These are phyloP conservation scores for Sphaerophoria rueppellii DNA, from an alignment of 2,888 invertebrate species.

Conservation along the genomic window DNA sequence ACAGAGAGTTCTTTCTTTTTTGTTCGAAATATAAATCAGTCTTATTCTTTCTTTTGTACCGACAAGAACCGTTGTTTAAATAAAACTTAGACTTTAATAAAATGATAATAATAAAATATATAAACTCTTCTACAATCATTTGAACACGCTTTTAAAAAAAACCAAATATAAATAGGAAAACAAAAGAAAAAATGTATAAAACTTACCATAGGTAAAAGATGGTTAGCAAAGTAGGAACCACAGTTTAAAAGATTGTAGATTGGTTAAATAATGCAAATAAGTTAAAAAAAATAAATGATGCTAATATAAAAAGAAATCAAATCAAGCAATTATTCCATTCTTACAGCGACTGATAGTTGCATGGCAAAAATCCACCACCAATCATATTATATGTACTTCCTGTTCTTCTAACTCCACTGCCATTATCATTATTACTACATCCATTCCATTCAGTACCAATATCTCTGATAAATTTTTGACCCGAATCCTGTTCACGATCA, in stretches of 20 bases:
- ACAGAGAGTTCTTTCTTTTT: no score
- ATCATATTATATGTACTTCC: slow-evolving; percentile 64
- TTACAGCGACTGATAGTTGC: slow-evolving; percentile 76
- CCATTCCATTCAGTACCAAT: slow-evolving; percentile 49
- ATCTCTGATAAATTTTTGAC: slow-evolving; percentile 48
- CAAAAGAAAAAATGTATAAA: not conserved
- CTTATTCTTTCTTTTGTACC: no score
- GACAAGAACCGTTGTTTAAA: no score
- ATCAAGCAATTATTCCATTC: slow-evolving; percentile 57
- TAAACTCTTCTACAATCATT: no score
- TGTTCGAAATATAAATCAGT: no score
- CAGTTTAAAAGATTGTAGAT: not conserved
- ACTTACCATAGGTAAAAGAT: not conserved
- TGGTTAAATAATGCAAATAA: not conserved
- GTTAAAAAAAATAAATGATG: not conserved
- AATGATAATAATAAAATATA: no score
- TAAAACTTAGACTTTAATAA: no score
- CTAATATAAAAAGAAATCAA: not conserved
- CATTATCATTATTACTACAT: slow-evolving; percentile 46
- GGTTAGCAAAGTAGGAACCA: no score
- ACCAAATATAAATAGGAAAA: no score
- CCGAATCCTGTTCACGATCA: slow-evolving; percentile 40
- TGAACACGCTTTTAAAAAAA: no score
- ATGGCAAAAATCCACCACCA: slow-evolving; percentile 75
- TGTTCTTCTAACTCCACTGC: slow-evolving; percentile 57